A percentile compares a stretch with the other conserved stretches of the same genome.
Evolutionary conservation across 2,113 vertebrate genomes (phyloP).

Genomic region (human): DNA sequence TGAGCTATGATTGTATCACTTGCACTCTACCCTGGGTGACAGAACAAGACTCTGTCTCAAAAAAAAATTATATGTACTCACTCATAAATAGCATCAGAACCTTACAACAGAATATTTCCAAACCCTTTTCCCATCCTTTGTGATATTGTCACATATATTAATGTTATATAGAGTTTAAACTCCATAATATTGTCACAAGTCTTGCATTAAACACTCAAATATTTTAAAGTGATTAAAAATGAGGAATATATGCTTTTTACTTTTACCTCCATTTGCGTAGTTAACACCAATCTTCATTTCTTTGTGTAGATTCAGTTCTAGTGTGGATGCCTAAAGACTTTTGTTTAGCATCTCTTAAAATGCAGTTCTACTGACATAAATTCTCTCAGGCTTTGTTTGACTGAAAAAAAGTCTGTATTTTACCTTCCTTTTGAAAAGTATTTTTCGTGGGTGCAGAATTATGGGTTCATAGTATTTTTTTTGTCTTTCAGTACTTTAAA

Average conservation of each 20-base stretch:
- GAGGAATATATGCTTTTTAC: background rate
- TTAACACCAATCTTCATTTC: background rate
- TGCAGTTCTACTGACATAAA: background rate
- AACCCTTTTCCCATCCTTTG: background rate
- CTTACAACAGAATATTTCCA: background rate
- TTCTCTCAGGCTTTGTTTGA: background rate
- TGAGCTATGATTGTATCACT: too few relatives aligned
- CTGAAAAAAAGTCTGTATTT: background rate
- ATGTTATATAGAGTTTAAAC: background rate
- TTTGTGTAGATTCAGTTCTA: background rate
- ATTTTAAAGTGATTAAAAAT: background rate
- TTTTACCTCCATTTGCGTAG: background rate
- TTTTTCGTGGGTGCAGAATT: background rate
- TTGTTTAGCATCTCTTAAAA: background rate
- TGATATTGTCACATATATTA: background rate
- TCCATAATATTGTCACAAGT: background rate
- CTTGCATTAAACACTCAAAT: background rate
- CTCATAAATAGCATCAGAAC: background rate
- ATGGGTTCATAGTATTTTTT: background rate
- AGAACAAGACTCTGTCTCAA: too few relatives aligned
- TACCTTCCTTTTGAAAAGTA: background rate
- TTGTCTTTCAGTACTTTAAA: background rate
- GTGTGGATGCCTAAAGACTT: background rate
- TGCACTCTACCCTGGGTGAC: too few relatives aligned
- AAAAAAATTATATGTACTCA: too few relatives aligned